Base-by-base conservation (phyloP, 2,113 vertebrate species). In the Neogale vison region DNA sequence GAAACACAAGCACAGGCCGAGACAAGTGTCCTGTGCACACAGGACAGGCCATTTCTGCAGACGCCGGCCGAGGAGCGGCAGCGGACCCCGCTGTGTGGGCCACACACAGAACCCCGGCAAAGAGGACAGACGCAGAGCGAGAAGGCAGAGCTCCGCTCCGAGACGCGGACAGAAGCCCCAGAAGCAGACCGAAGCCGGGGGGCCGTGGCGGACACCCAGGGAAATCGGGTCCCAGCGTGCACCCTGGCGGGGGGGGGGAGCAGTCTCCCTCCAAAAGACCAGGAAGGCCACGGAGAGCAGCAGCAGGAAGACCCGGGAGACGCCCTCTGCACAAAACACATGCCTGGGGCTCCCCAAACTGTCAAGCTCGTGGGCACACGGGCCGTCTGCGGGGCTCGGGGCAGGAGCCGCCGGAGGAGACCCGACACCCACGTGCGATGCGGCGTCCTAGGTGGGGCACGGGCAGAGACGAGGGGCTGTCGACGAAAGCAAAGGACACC, bases 81-180 rank as follows among this genome's bases (percentile, higher is more conserved):
- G 17, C 55, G 2, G 55, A 7, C 55, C 31, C 17, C 34, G 12
- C 34, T 18, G 0, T 5, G 18, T 14, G 67, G 72, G 61, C 52
- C 11, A 2, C 4, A 1, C 36, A 1, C 10, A 1, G 0, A 17
- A 14, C 52, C 17, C 31, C 21, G 9, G 81, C 57, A 3, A 39
- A 17, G n/a, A 18, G 24, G 7, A 3, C 12, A 42, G 18, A 6
- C 6, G 12, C 0, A 0, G 1, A 6, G 15, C 18, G 7, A 11
- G 26, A 4, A 52, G 29, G 5, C 15, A 14, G 8, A 9, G 59
- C 65, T n/a, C n/a, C 13, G 26, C 65, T 0, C 31, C 7, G 4
- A 24, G 13, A 52, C 17, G 50, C 15, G 15, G 50, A 17, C 50
- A 52, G 15, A 52, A 52, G 50, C 50, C 50, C 47, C 50, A 50